These are phyloP conservation scores for Bufo gargarizans DNA, from an alignment of 2,113 vertebrate species.

Conservation along the genomic window DNA sequence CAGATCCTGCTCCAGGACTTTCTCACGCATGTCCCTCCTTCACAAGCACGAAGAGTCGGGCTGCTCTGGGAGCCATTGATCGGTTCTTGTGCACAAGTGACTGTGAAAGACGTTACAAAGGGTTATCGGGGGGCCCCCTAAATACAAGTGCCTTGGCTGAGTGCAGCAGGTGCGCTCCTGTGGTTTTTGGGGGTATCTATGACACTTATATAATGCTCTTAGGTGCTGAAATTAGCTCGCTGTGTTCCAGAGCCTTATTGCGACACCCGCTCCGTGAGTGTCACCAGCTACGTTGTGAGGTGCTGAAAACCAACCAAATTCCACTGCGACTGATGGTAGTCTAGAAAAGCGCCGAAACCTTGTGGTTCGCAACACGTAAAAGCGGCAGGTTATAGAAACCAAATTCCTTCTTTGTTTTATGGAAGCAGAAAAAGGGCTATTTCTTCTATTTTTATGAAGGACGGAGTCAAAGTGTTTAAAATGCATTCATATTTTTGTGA, in stretches of 20 bases:
- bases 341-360: neutral
- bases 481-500: slow-evolving; percentile 25
- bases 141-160: slow-evolving; percentile 8
- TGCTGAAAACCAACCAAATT: neutral
- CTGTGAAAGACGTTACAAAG: neutral
- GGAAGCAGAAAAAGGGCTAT: neutral
- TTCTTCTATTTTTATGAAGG: slow-evolving; percentile 62
- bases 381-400: neutral
- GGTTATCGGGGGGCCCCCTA: neutral
- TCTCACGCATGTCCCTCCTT: slow-evolving; percentile 97
- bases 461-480: slow-evolving; percentile 58
- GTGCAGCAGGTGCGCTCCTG: neutral
- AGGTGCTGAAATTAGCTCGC: slow-evolving; percentile 3
- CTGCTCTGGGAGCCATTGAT: slow-evolving; percentile 81
- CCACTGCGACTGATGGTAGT: neutral
- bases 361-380: neutral
- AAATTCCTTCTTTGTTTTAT: neutral
- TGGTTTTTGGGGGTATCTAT: slow-evolving; percentile 14
- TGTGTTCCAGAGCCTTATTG: slow-evolving; percentile 11
- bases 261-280: neutral
- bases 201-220: slow-evolving; percentile 35
- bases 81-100: neutral
- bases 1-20: slow-evolving; percentile 88
- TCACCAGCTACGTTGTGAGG: neutral
- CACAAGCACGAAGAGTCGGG: slow-evolving; percentile 91